Percentiles rank a stretch among this genome's conserved stretches.
phyloP scores from a whole-genome alignment of 2,113 vertebrate genomes.

The Microtus montanus region DNA sequence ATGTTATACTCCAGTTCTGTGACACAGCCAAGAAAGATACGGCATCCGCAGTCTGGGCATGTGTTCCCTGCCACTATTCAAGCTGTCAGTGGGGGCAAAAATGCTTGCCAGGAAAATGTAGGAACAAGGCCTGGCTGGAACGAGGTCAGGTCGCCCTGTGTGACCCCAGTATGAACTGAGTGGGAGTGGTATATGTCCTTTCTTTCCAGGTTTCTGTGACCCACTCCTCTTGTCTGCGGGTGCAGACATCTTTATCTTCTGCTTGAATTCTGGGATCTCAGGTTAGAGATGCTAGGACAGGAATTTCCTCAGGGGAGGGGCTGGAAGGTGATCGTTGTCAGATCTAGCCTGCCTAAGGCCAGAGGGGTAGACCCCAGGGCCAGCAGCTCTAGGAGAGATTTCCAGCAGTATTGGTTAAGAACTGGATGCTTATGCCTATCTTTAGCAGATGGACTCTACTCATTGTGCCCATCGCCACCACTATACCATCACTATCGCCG shows the following conservation, averaged over 20 bases:
- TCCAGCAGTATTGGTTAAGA: background rate
- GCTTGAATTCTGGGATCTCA: background rate
- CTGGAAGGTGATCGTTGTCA: accelerated
- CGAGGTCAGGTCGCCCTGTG: accelerated
- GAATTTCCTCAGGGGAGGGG: accelerated
- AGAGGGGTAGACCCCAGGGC: background rate
- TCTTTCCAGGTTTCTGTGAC: background rate
- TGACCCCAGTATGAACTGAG: background rate
- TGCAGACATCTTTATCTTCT: background rate
- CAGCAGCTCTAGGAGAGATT: background rate
- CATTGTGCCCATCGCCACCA: background rate
- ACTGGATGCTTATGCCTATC: background rate
- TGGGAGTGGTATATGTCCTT: accelerated
- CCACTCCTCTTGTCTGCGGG: background rate
- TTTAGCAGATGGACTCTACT: background rate
- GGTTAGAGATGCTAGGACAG: background rate
- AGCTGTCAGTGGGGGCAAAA: background rate
- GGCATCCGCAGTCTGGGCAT: background rate
- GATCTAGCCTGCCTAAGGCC: accelerated
- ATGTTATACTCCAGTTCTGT: background rate
- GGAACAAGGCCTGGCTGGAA: background rate
- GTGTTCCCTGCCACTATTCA: accelerated
- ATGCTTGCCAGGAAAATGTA: accelerated
- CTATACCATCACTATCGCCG: too few species aligned
- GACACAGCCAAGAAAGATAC: background rate